phyloP scores from a whole-genome alignment of 2,113 vertebrate genomes.

The Corythaixoides concolor region DNA sequence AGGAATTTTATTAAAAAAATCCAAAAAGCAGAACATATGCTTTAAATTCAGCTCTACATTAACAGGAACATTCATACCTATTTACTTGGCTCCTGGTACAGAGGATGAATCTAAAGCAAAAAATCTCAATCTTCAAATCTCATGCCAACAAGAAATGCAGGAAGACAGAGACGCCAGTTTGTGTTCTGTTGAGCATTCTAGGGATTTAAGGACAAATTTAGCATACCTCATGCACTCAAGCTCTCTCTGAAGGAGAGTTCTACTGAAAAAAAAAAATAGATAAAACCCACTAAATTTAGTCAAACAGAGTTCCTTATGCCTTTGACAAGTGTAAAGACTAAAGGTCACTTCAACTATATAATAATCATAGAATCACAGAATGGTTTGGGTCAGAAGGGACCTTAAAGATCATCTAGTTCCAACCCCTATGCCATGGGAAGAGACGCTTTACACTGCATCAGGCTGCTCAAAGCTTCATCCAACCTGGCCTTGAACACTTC shows the following conservation, averaged over 20 bases:
- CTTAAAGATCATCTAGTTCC: no score
- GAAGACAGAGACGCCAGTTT: neutral
- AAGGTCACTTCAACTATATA: neutral
- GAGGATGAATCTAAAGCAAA: neutral
- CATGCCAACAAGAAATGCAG: neutral
- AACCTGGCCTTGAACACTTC: no score
- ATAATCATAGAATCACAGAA: neutral
- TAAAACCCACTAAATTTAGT: neutral
- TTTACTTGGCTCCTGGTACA: conserved; percentile 12
- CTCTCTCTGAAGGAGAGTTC: neutral
- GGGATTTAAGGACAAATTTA: neutral
- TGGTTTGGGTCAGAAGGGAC: no score
- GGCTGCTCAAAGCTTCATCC: no score
- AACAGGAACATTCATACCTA: conserved; percentile 26
- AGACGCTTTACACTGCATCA: no score
- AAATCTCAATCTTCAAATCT: neutral
- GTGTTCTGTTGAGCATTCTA: neutral
- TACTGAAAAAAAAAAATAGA: neutral
- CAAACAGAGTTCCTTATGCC: neutral
- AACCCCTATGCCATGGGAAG: no score
- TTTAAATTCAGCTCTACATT: conserved; percentile 14
- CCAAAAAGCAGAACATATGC: neutral
- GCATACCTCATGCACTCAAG: neutral
- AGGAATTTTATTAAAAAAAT: neutral
- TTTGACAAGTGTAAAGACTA: neutral